Evolutionary conservation across 2,888 invertebrate species (phyloP).

Genomic region (Drosophila engyochracea): DNA sequence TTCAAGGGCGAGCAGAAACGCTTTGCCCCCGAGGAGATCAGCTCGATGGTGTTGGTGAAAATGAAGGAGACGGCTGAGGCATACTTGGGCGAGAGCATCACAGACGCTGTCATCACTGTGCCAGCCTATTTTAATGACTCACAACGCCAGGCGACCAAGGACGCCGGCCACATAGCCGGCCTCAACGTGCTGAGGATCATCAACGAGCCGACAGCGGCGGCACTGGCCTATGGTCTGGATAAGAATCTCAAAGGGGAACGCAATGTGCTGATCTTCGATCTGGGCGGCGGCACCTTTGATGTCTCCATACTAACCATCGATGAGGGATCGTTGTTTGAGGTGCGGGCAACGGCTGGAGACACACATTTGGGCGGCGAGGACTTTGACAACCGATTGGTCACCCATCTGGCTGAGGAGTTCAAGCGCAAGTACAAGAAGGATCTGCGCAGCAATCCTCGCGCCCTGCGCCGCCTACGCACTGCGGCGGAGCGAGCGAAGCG

Average conservation of each 20-base stretch:
- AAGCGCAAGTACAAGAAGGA: conserved; percentile 87
- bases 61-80: conserved; percentile 97
- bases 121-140: conserved; percentile 87
- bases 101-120: conserved; percentile 94
- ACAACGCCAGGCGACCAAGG: conserved; percentile 32
- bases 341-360: conserved; percentile 98
- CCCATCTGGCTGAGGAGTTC: conserved; percentile 35
- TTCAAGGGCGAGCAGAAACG: conserved; percentile 95
- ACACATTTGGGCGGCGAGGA: conserved; percentile 96
- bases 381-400: conserved; percentile 84
- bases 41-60: conserved; percentile 96
- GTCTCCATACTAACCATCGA: conserved; percentile 85
- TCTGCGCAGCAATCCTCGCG: conserved; percentile 88
- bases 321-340: conserved; percentile 95
- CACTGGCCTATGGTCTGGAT: conserved; percentile 35
- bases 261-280: conserved; percentile 63
- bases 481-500: conserved; percentile 39
- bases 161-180: conserved; percentile 34
- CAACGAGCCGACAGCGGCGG: conserved; percentile 35
- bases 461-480: conserved; percentile 89
- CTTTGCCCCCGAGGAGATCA: conserved; percentile 95
- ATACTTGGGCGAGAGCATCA: conserved; percentile 93
- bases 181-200: conserved; percentile 34
- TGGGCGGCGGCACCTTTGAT: conserved; percentile 86
- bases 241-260: conserved; percentile 37